Base-by-base conservation (phyloP, 2,113 vertebrate genomes). In the Chunga burmeisteri region DNA sequence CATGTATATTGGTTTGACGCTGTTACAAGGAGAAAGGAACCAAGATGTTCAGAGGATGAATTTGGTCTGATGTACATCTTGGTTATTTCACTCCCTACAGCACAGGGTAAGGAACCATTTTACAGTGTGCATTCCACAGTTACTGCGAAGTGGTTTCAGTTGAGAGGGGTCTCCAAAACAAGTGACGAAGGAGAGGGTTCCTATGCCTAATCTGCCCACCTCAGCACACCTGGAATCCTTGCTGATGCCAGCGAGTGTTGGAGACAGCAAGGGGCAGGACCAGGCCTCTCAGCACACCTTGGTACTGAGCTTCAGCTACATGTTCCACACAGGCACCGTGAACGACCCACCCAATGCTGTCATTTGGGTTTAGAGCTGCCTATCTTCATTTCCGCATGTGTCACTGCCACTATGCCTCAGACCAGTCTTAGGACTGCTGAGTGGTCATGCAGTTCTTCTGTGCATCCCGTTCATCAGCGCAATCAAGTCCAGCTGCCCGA, bases 341-440 rank as follows among this genome's bases (percentile, higher is more conserved):
- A 66, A 59, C 3, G 1, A 68, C 66, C 10, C 16, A 25, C 40
- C 47, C 21, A 12, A 8, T 18, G 18, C 52, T 27, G 32, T 71
- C 59, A 91, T 42, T 52, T 38, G 46, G 26, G 26, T 75, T 86
- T 49, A 49, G 50, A 47, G 71, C 53, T 63, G 59, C 21, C 13
- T 27, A 12, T n/a, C 70, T 73, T 27, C 30, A 46, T 36, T 82
- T 80, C 73, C 2, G 0, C 29, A 5, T 1, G 3, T 1, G 46
- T 23, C 1, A 30, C 38, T 19, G 12, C 53, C 1, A 3, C 65
- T 22, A 5, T 44, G 53, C 62, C 87, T 71, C 88, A 86, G n/a
- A 77, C 46, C 53, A 90, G 23, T 38, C 73, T 20, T 18, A 13
- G 61, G 49, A 18, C 66, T 70, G 56, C 44, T 32, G 15, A 77